These are phyloP conservation scores for Nephrotoma appendiculata DNA, from an alignment of 2,888 invertebrate species.

Conservation along the genomic window DNA sequence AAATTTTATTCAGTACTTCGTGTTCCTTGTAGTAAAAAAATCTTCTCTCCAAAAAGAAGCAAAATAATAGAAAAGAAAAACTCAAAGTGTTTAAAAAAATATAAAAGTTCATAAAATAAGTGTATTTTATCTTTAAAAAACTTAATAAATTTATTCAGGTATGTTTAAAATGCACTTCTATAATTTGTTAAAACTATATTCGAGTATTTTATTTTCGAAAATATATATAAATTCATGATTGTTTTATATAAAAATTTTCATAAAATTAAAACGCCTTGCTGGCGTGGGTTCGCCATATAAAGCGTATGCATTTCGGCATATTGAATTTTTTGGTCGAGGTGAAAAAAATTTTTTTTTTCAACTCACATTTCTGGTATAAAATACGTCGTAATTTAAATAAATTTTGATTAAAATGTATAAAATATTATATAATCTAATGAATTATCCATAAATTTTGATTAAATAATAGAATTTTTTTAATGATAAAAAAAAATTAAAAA, in stretches of 20 bases:
- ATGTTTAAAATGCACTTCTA: slow-evolving; percentile 24
- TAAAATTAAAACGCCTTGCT: slow-evolving; percentile 23
- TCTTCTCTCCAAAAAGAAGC: slow-evolving; percentile 1
- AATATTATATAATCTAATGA: not conserved
- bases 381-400: not conserved
- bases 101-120: not conserved
- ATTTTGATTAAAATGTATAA: not conserved
- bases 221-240: slow-evolving; percentile 16
- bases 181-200: slow-evolving; percentile 17
- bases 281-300: slow-evolving; percentile 17
- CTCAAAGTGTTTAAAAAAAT: slow-evolving; percentile 1
- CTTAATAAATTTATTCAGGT: slow-evolving; percentile 23
- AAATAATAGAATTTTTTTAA: not conserved
- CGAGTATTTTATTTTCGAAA: slow-evolving; percentile 17
- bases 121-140: slow-evolving; percentile 21
- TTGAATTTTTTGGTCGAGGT: slow-evolving; percentile 1
- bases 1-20: slow-evolving; percentile 3
- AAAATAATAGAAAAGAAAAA: not conserved
- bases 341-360: not conserved
- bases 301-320: slow-evolving; percentile 6
- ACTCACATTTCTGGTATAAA: not conserved
- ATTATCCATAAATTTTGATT: slow-evolving; percentile 4
- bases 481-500: slow-evolving; percentile 5
- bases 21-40: slow-evolving; percentile 6
- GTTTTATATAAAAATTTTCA: slow-evolving; percentile 27